Percentiles rank a stretch among this genome's conserved stretches.
Conservation (phyloP, 1,140 invertebrate genomes). For the Belonocnema kinseyi region DNA sequence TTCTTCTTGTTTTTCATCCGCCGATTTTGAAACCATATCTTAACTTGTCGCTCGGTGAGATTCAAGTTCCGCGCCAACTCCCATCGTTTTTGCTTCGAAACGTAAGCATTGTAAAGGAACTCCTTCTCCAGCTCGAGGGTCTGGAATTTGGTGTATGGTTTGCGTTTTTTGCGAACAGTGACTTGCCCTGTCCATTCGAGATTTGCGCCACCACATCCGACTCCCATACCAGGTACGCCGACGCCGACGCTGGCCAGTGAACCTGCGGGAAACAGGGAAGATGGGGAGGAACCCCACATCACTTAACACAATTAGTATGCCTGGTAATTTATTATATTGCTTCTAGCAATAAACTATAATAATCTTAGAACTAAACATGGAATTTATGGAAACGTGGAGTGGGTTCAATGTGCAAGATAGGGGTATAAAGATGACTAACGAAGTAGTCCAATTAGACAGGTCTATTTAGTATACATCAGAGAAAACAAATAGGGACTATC, state of each 20-base stretch:
- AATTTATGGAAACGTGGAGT: no score
- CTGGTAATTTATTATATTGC: conserved; percentile 35
- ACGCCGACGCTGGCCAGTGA: conserved; percentile 81
- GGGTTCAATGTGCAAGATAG: no score
- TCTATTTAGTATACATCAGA: no score
- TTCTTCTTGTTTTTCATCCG: conserved; percentile 99
- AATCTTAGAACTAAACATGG: background rate
- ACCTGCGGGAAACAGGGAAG: conserved; percentile 78
- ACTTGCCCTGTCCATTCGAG: conserved; percentile 95
- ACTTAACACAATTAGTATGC: conserved; percentile 80
- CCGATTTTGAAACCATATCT: conserved; percentile 97
- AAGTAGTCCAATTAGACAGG: no score
- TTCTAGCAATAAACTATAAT: background rate
- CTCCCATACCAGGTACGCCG: conserved; percentile 76
- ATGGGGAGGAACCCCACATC: conserved; percentile 80
- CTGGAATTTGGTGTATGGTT: conserved; percentile 97
- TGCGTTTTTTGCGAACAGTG: conserved; percentile 96
- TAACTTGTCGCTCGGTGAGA: conserved; percentile 95
- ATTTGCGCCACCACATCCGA: conserved; percentile 79
- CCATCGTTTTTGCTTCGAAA: conserved; percentile 98
- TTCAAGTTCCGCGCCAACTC: conserved; percentile 95
- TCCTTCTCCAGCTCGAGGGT: conserved; percentile 98
- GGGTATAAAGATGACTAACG: no score
- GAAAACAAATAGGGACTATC: no score
- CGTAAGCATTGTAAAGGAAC: conserved; percentile 97